Evolutionary conservation across 2,113 vertebrate genomes (phyloP), one percentile per base, ranked within the genome.

Genomic region (Upupa epops): DNA sequence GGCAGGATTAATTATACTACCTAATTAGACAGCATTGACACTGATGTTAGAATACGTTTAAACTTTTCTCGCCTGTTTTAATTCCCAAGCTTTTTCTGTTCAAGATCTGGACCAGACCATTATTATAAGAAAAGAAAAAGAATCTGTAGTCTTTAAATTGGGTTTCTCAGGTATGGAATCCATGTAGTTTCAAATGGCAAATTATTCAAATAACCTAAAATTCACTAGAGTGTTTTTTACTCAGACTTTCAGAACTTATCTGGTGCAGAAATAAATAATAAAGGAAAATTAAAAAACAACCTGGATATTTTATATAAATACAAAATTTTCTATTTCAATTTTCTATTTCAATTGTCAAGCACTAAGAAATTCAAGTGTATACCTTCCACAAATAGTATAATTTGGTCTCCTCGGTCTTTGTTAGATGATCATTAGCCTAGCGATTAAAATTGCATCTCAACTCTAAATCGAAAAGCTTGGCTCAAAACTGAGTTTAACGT

Each of bases 11-110:
- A 90, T 96, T 88, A 64, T 24, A 31, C 74, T 78, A 72, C 91
- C 93, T 96, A 80, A 96, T 91, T 96, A 95, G 84, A 94, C 90
- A 92, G 89, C 89, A 94, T 94, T 92, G 84, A 29, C 68, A 88
- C 40, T 94, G 83, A 88, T 93, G 86, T 88, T 87, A 88, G 90
- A 85, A 83, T 94, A 92, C 49, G 16, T 92, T 86, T 86, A 90
- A 91, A 61, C 58, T 95, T 96, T 94, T 91, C 88, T 93, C 92
- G 84, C 84, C 73, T 95, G 86, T 91, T 94, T 93, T 83, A 83
- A 88, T 89, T 87, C 90, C 91, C 76, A 94, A 88, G 90, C 84
- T 95, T 92, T 83, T 91, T 83, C 73, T 88, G 61, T 90, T 91
- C 85, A 88, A 82, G 66, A 87, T 94, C 78, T 82, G 78, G 81